Evolutionary conservation across 2,888 invertebrate genomes (phyloP), one percentile per base, ranked within the genome.

Genomic region (Drosophila lacicola): DNA sequence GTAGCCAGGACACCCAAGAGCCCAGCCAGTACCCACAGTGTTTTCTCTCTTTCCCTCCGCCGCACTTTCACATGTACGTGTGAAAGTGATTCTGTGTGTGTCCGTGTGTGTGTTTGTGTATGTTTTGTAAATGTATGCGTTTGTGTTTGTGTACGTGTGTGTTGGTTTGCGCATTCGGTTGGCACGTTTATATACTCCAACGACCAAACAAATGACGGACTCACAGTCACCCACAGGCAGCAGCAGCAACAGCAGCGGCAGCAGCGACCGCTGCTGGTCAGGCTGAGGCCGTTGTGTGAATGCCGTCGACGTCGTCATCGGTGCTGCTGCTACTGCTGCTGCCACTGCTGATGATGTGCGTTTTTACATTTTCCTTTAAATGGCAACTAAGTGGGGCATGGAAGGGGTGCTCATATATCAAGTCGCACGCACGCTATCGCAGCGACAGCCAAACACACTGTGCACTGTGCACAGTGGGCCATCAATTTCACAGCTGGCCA

Each of bases 111-210:
- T 42, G 19, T 54, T n/a, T 53, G 36, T 39, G 55, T 58, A 33
- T 39, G 55, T 37, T 37, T 13, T 39, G 58, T 56, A 29, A 29
- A 29, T 39, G 55, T 58, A 33, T 39, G 53, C 37, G 56, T 25
- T n/a, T 46, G 47, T 3, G 34, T 49, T 33, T 36, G 50, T 61
- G 36, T 42, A 39, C 33, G 56, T 41, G 53, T 61, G 58, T 82
- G 70, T 74, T 63, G 49, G 53, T 56, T 42, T 45, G 63, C 64
- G 67, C 42, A 73, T 75, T 64, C 63, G 74, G 74, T 67, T 65
- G 72, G 75, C 83, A 73, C 82, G 77, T 77, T 82, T 83, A 82
- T 83, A 77, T 80, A 82, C 85, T 78, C 79, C 77, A 79, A 55
- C 80, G 76, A 77, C 66, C 74, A 79, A 74, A 67, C 79, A 77